These are phyloP conservation scores for Hycleus cichorii DNA, from an alignment of 1,140 invertebrate genomes.

Conservation along the genomic window DNA sequence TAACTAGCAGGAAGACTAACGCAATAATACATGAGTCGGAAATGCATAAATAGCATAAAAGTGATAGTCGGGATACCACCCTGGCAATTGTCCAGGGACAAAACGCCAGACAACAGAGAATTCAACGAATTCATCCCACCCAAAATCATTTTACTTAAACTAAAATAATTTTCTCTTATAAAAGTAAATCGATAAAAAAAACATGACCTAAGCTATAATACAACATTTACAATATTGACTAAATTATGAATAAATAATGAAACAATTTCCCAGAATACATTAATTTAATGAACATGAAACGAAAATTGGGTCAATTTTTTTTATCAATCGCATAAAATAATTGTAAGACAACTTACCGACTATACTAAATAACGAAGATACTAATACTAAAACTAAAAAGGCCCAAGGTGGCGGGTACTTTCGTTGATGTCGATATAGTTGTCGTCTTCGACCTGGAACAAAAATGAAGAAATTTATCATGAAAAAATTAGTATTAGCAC, in stretches of 20 bases:
- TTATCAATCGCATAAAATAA: neutral
- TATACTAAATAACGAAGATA: slow-evolving; percentile 38
- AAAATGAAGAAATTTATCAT: slow-evolving; percentile 13
- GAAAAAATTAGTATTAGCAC: too few species aligned
- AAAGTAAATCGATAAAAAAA: too few species aligned
- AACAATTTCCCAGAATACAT: too few species aligned
- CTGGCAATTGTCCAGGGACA: slow-evolving; percentile 5
- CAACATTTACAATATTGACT: too few species aligned
- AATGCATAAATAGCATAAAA: slow-evolving; percentile 12
- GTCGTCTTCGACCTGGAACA: slow-evolving; percentile 39
- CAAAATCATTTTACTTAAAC: neutral
- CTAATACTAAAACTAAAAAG: slow-evolving; percentile 38
- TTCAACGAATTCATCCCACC: neutral
- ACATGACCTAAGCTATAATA: too few species aligned
- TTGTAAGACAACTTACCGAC: slow-evolving; percentile 26
- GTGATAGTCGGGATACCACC: slow-evolving; percentile 4
- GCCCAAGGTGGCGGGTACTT: slow-evolving; percentile 35
- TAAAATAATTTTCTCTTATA: too few species aligned
- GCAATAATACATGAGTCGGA: slow-evolving; percentile 1
- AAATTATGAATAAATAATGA: too few species aligned
- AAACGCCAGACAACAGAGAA: slow-evolving; percentile 7
- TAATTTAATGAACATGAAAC: too few species aligned
- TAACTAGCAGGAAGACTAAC: slow-evolving; percentile 10
- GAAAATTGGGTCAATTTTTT: neutral
- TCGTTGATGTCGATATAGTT: slow-evolving; percentile 25